Base-by-base conservation (phyloP, 2,797 vertebrate genomes). In the Avahi laniger region DNA sequence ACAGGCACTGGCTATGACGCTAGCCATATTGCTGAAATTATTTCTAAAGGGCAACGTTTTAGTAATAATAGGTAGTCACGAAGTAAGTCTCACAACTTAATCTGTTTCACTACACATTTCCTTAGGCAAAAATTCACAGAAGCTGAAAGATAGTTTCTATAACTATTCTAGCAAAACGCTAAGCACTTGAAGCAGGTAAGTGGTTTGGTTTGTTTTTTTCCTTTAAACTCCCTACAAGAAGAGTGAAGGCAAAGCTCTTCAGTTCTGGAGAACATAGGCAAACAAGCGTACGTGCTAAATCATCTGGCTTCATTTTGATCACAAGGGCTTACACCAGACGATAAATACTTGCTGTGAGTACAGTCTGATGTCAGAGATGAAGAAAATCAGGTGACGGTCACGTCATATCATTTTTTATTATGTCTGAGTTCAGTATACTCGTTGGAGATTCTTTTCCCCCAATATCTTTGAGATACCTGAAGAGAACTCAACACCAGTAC, bases 91-190 rank as follows among this genome's bases (percentile, higher is more conserved):
- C 17, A 61, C 26, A 61, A 75, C 69, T 70, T 70, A 41, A 72
- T 72, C 20, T 41, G 38, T 43, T 24, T 72, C 41, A 28, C 41
- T 30, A 80, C 26, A 83, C 41, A 78, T 57, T 76, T 78, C 69
- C 26, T 85, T 61, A 73, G 67, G 70, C 28, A 83, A 93, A 95
- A 90, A 88, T 48, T 70, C 92, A 78, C 76, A 76, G 24, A 88
- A 41, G 48, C 54, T 65, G 52, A 91, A 65, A 6, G 12, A 54
- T 24, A 79, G 38, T 50, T 69, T 96, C 81, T 90, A 28, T 72
- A 92, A 59, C 75, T 80, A 76, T 52, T 92, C 26, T 15, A 72
- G n/a, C 30, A 78, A 14, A 86, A 82, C 67, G 61, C 69, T 63
- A 69, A 83, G n/a, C 75, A 86, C 54, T n/a, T 43, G 33, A 86